Evolutionary conservation across 2,113 vertebrate species (phyloP), one percentile per base, ranked within the genome.

Genomic region (Callocephalon fimbriatum): DNA sequence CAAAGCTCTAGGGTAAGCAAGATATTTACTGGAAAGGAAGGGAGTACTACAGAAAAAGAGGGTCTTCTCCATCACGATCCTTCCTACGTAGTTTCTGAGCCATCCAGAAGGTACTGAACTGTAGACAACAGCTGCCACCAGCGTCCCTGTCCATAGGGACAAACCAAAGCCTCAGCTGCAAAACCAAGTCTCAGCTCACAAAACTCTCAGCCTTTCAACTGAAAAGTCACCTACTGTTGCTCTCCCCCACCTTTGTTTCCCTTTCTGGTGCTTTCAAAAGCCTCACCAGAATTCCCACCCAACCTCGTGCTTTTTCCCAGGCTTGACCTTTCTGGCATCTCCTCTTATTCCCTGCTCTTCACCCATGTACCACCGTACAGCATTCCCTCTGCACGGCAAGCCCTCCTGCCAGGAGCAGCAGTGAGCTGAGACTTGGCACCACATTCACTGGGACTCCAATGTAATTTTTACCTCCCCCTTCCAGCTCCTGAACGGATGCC

Each of bases 371-470:
- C 6, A 42, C 35, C 54, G 54, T 17, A 71, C 73, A 86, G 47
- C 58, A 61, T 51, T 48, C 51, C n/a, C 35, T n/a, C 48, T 15
- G 40, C 17, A 0, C 25, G n/a, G 37, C 75, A 79, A 82, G 66
- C 37, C 61, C 61, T 78, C 37, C 84, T 8, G 61, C 72, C 71
- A 85, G 44, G 10, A 82, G 56, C 81, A 92, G 81, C 78, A 70
- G 51, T 3, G 56, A 94, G 78, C 79, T 32, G 40, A 79, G 91
- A 88, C 62, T 86, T 90, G 88, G 95, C 96, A 90, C 23, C 31
- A 31, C 8, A 7, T 44, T 80, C 75, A 50, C 3, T 5, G 3
- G 71, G 75, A 88, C 80, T 89, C 38, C 72, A 71, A 66, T 47
- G 81, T 86, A 94, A 86, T 71, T 93, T 95, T 54, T 84, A 83